Evolutionary conservation across 2,888 invertebrate genomes (phyloP).

Genomic region (Empis stercorea): DNA sequence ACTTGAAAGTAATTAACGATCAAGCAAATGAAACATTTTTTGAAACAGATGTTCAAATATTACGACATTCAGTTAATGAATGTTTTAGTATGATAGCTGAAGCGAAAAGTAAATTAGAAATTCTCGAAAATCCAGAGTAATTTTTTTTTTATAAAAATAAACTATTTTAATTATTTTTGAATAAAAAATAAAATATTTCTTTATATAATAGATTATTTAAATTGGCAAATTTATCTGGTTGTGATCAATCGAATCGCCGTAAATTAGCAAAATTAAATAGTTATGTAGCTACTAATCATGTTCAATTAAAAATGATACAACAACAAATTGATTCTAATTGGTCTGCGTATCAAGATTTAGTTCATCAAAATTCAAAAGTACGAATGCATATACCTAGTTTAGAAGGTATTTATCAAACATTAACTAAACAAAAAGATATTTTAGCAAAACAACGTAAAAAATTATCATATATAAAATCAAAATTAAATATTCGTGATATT

Average conservation of each 20-base stretch:
- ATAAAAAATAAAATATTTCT: too few species aligned
- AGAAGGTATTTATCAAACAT: constrained; percentile 66
- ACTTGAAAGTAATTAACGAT: constrained; percentile 45
- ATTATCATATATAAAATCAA: constrained; percentile 32
- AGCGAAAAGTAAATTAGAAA: constrained; percentile 29
- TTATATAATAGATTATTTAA: constrained; percentile 22
- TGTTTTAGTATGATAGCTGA: constrained; percentile 34
- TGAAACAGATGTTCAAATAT: constrained; percentile 44
- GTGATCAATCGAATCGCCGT: constrained; percentile 33
- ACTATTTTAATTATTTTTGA: background rate
- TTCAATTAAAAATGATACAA: constrained; percentile 58
- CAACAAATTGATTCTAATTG: constrained; percentile 64
- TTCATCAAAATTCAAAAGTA: constrained; percentile 31
- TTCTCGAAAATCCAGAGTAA: constrained; percentile 30
- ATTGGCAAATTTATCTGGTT: constrained; percentile 21
- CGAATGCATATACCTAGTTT: constrained; percentile 45
- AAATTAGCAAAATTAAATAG: constrained; percentile 57
- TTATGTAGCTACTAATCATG: constrained; percentile 57
- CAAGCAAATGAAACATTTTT: constrained; percentile 51
- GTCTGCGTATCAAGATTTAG: constrained; percentile 48
- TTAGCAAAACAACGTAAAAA: constrained; percentile 42
- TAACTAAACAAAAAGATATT: constrained; percentile 62
- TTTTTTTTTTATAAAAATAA: constrained; percentile 3
- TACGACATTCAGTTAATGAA: constrained; percentile 38
- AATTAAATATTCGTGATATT: constrained; percentile 17